Conservation (phyloP, 2,888 invertebrate species). For the Holacanthella duospinosa region DNA sequence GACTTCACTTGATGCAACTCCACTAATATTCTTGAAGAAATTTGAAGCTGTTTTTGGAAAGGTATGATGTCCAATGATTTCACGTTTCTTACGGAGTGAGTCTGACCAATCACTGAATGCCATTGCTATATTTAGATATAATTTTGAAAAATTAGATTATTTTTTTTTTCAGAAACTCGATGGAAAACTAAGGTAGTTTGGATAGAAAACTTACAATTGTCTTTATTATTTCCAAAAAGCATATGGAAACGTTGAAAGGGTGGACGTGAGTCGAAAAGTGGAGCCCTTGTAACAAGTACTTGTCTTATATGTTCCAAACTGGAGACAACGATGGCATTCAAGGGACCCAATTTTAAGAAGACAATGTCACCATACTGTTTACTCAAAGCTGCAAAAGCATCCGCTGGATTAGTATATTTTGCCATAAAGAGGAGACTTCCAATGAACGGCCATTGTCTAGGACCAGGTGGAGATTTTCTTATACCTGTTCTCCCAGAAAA, state of each 20-base stretch:
- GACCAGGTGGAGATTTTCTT: conserved; percentile 24
- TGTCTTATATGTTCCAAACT: conserved; percentile 30
- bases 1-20: conserved; percentile 34
- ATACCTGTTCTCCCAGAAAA: not conserved
- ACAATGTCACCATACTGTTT: conserved; percentile 29
- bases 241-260: conserved; percentile 67
- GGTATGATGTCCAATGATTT: conserved; percentile 38
- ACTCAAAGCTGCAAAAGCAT: conserved; percentile 25
- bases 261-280: conserved; percentile 70
- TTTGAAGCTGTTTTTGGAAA: conserved; percentile 36
- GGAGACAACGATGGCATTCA: conserved; percentile 29
- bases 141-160: too few relatives aligned
- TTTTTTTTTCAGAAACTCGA: not conserved
- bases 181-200: not conserved
- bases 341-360: conserved; percentile 25
- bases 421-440: conserved; percentile 31
- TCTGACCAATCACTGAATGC: conserved; percentile 41
- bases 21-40: conserved; percentile 36
- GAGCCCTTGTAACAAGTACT: conserved; percentile 45
- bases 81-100: conserved; percentile 39
- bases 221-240: conserved; percentile 71
- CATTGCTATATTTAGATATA: conserved; percentile 41
- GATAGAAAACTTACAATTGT: conserved; percentile 66
- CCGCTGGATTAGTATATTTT: conserved; percentile 21
- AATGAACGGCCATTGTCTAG: conserved; percentile 28